A percentile compares a stretch with the other conserved stretches of the same genome.
phyloP scores from a whole-genome alignment of 1,140 invertebrate genomes.

The Drosophila sucinea region DNA sequence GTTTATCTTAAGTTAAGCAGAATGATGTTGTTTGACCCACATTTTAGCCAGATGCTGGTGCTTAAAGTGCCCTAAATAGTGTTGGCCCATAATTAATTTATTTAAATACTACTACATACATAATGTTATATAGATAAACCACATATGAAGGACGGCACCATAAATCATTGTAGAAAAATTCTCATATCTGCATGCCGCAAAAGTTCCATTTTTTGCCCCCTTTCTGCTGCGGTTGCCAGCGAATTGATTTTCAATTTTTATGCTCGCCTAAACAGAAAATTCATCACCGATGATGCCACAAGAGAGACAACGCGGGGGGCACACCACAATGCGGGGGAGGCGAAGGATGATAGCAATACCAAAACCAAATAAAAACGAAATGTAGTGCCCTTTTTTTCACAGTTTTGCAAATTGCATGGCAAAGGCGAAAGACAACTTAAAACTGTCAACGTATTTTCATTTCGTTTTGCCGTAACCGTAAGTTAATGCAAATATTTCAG shows the following conservation, averaged over 20 bases:
- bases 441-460: slow-evolving; percentile 9
- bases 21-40: not conserved
- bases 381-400: slow-evolving; percentile 3
- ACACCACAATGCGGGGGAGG: not conserved
- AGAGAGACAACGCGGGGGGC: not conserved
- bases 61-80: slow-evolving; percentile 4
- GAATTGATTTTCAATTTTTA: slow-evolving; percentile 65
- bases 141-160: not conserved
- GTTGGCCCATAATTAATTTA: slow-evolving; percentile 24
- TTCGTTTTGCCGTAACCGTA: not conserved
- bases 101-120: not conserved
- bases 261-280: slow-evolving; percentile 59
- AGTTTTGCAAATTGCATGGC: slow-evolving; percentile 31
- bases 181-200: not conserved
- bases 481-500: slow-evolving; percentile 30
- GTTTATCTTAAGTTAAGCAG: not conserved
- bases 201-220: not conserved
- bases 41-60: not conserved
- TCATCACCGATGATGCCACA: slow-evolving; percentile 35
- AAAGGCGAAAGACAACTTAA: slow-evolving; percentile 4
- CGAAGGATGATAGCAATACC: not conserved
- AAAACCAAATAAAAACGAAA: not conserved
- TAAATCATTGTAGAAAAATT: not conserved
- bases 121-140: not conserved
- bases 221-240: slow-evolving; percentile 27